Percentiles rank a stretch among this genome's conserved stretches.
phyloP scores from a whole-genome alignment of 2,888 invertebrate species.

The Neoaliturus tenellus region DNA sequence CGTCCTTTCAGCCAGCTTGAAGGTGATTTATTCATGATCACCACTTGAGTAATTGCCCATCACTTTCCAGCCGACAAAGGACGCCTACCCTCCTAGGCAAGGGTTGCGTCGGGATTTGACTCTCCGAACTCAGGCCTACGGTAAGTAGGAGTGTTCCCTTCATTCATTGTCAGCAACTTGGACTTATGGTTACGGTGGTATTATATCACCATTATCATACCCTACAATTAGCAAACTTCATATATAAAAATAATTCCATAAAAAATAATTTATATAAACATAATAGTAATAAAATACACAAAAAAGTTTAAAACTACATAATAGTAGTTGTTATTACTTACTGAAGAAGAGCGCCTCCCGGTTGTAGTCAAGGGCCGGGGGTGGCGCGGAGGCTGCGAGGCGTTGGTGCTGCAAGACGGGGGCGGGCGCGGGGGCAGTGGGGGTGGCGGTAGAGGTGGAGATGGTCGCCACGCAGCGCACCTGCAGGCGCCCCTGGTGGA shows the following conservation, averaged over 20 bases:
- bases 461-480: slow-evolving; percentile 78
- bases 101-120: no score
- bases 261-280: neutral
- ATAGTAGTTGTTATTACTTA: slow-evolving; percentile 70
- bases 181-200: no score
- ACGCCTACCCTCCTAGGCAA: no score
- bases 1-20: no score
- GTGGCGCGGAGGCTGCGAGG: slow-evolving; percentile 42
- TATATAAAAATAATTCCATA: neutral
- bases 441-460: slow-evolving; percentile 71
- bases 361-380: slow-evolving; percentile 70
- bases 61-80: no score
- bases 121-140: no score
- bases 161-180: no score
- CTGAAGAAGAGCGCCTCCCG: slow-evolving; percentile 78
- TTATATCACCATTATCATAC: no score
- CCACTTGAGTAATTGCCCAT: no score
- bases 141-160: no score
- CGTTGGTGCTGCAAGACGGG: slow-evolving; percentile 54
- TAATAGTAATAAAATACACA: neutral
- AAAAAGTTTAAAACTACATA: neutral
- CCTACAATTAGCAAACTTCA: no score
- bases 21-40: no score
- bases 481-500: slow-evolving; percentile 77
- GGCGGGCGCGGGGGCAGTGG: slow-evolving; percentile 48